Conservation (phyloP, 2,797 vertebrate species). For the Saxicola maurus region DNA sequence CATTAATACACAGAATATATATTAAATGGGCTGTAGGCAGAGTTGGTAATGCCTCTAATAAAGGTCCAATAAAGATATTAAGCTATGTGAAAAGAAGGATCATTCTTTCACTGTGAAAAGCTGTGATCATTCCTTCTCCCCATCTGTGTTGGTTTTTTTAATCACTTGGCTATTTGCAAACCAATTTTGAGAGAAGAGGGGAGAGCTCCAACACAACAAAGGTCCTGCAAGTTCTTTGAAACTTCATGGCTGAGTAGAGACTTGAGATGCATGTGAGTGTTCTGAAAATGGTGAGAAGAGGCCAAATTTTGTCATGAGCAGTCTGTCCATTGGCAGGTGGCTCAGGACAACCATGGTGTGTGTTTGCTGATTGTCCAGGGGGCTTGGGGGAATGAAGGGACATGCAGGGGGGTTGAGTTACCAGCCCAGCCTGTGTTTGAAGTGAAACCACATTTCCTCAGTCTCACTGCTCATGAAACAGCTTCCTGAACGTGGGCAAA, state of each 20-base stretch:
- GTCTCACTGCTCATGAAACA: neutral
- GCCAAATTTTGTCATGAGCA: neutral
- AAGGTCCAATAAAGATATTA: neutral
- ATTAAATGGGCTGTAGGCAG: neutral
- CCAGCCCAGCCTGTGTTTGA: neutral
- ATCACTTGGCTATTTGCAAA: neutral
- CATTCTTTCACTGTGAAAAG: neutral
- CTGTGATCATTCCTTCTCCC: neutral
- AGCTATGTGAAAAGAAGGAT: neutral
- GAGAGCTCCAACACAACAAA: neutral
- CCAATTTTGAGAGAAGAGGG: neutral
- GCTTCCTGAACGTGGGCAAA: conserved; percentile 4
- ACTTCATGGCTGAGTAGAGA: neutral
- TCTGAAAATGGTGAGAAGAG: neutral
- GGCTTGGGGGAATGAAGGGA: accelerated
- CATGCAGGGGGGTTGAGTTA: neutral
- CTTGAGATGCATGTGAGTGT: neutral
- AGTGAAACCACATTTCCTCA: conserved; percentile 12
- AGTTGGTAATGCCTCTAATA: neutral
- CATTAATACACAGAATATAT: neutral
- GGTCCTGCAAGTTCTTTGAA: neutral
- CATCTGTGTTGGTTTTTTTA: accelerated
- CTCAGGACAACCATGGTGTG: neutral
- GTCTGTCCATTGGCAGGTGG: neutral
- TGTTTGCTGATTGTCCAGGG: neutral